Conservation (phyloP, 2,113 vertebrate genomes). For the Vidua chalybeata region DNA sequence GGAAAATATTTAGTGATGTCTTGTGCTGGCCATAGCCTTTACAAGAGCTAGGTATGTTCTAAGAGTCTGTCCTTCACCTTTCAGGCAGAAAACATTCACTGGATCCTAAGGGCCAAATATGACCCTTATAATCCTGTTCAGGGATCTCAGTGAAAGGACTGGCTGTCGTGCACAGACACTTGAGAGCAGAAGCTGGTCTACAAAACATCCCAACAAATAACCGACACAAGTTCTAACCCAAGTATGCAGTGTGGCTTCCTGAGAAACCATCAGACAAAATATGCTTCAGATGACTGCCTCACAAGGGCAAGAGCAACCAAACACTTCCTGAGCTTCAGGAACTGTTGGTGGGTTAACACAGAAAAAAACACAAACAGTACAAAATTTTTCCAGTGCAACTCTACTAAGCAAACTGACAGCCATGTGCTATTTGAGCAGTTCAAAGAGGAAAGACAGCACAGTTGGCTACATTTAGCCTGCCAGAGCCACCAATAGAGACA, state of each 20-base stretch:
- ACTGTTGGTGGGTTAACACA: not conserved
- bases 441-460: not conserved
- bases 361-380: not conserved
- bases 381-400: not conserved
- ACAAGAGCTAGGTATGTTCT: not conserved
- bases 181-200: not conserved
- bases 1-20: not conserved
- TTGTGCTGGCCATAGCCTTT: not conserved
- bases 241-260: not conserved
- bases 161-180: not conserved
- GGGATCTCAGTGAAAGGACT: not conserved
- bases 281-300: not conserved
- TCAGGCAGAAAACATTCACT: not conserved
- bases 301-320: not conserved
- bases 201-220: not conserved
- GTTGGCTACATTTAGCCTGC: not conserved
- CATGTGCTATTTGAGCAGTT: not conserved
- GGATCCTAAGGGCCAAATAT: not conserved
- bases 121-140: not conserved
- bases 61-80: not conserved
- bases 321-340: not conserved
- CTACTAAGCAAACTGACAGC: not conserved
- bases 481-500: not conserved
- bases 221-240: not conserved
- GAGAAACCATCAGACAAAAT: not conserved